Conservation (phyloP, 2,113 vertebrate genomes). For the Phycodurus eques region DNA sequence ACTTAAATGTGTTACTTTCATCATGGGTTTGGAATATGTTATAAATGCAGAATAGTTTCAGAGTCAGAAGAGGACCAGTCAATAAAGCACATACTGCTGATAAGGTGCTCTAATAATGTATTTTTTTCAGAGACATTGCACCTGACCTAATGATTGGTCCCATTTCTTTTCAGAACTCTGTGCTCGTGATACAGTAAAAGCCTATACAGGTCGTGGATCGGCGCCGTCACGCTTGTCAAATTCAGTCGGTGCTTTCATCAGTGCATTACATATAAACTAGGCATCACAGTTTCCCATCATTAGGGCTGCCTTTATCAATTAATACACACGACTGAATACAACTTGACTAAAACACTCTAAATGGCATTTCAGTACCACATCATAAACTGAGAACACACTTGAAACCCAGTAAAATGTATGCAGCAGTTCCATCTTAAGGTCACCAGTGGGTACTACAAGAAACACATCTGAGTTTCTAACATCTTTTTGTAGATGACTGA, state of each 20-base stretch:
- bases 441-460: conserved; percentile 55
- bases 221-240: conserved; percentile 1
- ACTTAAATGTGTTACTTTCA: conserved; percentile 7
- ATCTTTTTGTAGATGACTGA: conserved; percentile 4
- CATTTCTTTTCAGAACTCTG: neutral
- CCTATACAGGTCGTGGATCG: conserved; percentile 9
- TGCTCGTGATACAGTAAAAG: conserved; percentile 22
- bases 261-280: neutral
- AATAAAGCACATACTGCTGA: neutral
- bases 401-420: conserved; percentile 60
- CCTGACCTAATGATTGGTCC: neutral
- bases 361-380: conserved; percentile 8
- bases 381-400: neutral
- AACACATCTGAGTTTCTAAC: neutral
- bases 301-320: neutral
- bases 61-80: neutral
- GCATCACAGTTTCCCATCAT: conserved; percentile 10
- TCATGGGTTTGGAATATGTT: neutral
- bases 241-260: neutral
- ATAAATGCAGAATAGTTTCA: neutral
- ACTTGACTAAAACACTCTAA: conserved; percentile 2
- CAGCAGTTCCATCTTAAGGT: conserved; percentile 76
- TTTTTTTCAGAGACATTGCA: too few species aligned
- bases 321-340: neutral
- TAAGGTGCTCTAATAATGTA: neutral